A percentile compares a stretch with the other conserved stretches of the same genome.
phyloP scores from a whole-genome alignment of 2,113 vertebrate species.

The Canis aureus region DNA sequence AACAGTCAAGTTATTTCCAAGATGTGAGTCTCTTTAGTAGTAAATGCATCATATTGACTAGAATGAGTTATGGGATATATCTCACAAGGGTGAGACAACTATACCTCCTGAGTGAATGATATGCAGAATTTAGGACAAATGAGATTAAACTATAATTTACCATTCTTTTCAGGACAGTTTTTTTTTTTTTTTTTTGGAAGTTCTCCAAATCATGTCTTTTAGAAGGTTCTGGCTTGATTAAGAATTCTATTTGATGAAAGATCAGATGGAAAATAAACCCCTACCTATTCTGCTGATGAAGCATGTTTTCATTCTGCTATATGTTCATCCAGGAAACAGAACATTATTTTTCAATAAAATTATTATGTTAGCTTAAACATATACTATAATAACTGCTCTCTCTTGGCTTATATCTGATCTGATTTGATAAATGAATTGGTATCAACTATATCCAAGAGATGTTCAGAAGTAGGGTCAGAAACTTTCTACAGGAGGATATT shows the following conservation, averaged over 20 bases:
- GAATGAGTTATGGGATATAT: conserved; percentile 17
- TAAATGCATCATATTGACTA: conserved; percentile 22
- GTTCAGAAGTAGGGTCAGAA: background rate
- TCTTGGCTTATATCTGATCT: background rate
- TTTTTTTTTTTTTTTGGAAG: background rate
- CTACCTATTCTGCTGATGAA: background rate
- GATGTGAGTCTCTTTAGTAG: conserved; percentile 48
- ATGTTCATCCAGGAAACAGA: conserved; percentile 12
- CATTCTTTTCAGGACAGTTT: background rate
- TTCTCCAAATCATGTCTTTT: conserved; percentile 61
- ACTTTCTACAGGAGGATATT: background rate
- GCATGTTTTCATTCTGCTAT: background rate
- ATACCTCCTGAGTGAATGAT: background rate
- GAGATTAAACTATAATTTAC: conserved; percentile 61
- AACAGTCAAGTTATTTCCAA: conserved; percentile 52
- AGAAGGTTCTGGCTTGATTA: conserved; percentile 63
- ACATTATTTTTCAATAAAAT: conserved; percentile 11
- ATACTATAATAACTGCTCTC: background rate
- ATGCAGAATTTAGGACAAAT: conserved; percentile 62
- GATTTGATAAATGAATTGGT: background rate
- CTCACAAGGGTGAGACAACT: conserved; percentile 23
- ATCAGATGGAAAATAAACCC: conserved; percentile 21
- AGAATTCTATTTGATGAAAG: conserved; percentile 74
- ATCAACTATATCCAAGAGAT: background rate
- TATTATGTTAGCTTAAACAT: background rate